Base-by-base conservation (phyloP, 2,888 invertebrate species). In the Furcula furcula region DNA sequence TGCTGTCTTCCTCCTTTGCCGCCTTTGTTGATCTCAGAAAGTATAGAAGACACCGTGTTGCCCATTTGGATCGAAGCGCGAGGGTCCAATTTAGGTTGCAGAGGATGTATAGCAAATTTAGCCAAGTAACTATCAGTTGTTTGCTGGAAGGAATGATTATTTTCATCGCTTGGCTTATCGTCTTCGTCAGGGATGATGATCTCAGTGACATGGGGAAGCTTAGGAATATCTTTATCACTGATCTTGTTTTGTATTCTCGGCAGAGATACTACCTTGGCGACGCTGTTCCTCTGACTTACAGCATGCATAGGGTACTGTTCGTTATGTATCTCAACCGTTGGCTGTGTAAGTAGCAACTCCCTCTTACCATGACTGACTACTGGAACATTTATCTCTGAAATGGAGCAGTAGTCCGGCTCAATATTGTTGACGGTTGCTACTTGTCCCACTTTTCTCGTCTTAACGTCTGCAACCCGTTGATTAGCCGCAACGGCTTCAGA, bases 331-430 rank as follows among this genome's bases (percentile, higher is more conserved):
- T 89, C 89, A 36, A 89, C 83, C 55, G 88, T 84, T 54, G 89
- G 88, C 75, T 89, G 89, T 66, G 86, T 85, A 37, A 88, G 85
- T 71, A 89, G 81, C 79, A 89, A 76, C 76, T 87, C 88, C 55
- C 89, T 74, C 65, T 87, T 89, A 52, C 87, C 80, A 69, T 91
- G 72, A 77, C 88, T 91, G 70, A 91, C 90, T 76, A 91, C 91
- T 84, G 89, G 89, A 72, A 92, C 91, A 89, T 92, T 92, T 78
- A 94, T 90, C 86, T 94, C 94, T 50, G 93, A 93, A 78, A 94
- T 94, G 65, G 93, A 93, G 75, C 94, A 94, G 87, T 94, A 94
- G 79, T 94, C 93, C 45, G 93, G 93, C 76, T 94, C 93, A 44
- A 84, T 68, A 66, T 67, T 79, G 59, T 80, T 82, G 40, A 77